Conservation (phyloP, 2,797 vertebrate genomes). For the Loris lydekkerianus region DNA sequence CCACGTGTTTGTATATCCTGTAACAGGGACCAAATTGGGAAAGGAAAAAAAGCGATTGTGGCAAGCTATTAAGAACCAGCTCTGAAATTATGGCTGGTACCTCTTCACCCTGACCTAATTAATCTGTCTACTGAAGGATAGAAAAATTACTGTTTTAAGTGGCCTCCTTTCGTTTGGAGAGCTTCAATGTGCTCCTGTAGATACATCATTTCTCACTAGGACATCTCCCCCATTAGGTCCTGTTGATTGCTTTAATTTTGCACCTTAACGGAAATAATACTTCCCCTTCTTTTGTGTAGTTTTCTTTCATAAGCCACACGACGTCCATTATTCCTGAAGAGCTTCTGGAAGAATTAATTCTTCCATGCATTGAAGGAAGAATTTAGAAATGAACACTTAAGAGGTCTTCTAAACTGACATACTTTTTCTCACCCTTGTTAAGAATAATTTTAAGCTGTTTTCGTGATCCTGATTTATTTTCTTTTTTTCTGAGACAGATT, state of each 20-base stretch:
- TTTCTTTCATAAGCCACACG: not conserved
- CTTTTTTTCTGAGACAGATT: constrained; percentile 11
- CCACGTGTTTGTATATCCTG: not conserved
- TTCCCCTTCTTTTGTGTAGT: not conserved
- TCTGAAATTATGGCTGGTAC: constrained; percentile 56
- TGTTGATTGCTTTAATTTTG: constrained; percentile 40
- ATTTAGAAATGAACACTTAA: constrained; percentile 46
- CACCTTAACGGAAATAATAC: constrained; percentile 24
- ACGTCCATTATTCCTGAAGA: constrained; percentile 5
- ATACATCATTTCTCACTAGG: constrained; percentile 31
- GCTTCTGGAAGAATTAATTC: constrained; percentile 28
- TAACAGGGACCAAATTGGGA: not conserved
- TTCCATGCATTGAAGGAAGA: constrained; percentile 47
- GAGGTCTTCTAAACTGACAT: not conserved
- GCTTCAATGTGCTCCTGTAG: not conserved
- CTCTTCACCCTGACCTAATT: constrained; percentile 53
- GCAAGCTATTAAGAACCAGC: not conserved
- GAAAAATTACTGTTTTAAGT: constrained; percentile 60
- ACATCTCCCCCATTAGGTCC: not conserved
- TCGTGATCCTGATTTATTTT: not conserved
- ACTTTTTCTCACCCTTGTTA: not conserved
- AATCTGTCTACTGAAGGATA: constrained; percentile 60
- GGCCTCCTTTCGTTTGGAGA: constrained; percentile 8
- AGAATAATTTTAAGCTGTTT: not conserved
- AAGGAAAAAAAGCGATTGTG: not conserved